Base-by-base conservation (phyloP, 2,888 invertebrate genomes). In the Andrena hattorfiana region DNA sequence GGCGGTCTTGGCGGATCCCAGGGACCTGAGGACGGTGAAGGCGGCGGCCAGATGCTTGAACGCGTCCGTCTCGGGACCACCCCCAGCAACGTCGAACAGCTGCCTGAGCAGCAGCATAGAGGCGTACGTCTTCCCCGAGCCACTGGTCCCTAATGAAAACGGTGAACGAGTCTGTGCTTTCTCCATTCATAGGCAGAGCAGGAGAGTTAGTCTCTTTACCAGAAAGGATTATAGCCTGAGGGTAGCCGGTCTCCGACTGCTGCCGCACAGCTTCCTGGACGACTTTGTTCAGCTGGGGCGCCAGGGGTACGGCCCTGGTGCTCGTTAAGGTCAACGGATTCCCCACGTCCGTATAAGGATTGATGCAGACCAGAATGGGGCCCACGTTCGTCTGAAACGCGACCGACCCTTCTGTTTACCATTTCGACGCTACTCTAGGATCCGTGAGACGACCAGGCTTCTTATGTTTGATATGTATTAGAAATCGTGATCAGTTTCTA, bases 21-120 rank as follows among this genome's bases (percentile, higher is more conserved):
- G 96, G 28, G 98, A 98, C 87, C 98, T 96, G 89, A 99, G 96
- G 84, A 99, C 99, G 83, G 99, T 99, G 95, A 99, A 98, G 68
- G 99, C 98, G 72, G 99, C 99, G 16, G 98, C 98, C 87, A 99
- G 96, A 94, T 99, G 98, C 94, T 99, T 99, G 95, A 98, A 99
- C 63, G 98, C 98, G 94, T 99, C 99, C 28, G 99, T 98, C 95
- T 98, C 98, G 3, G 98, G 97, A 67, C 98, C 98, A 90, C 98
- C 99, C 83, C 98, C 99, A 77, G 98, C 98, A 87, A 98, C 97
- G 93, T 98, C 98, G 95, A 98, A 99, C 92, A 99, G 95, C 93
- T 98, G 97, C 90, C 98, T 96, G 91, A 99, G 95, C 91, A 99
- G 95, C 92, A 98, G 95, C 98, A 98, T 98, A 26, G 98, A 98